Base-by-base conservation (phyloP, 2,888 invertebrate genomes). In the Lasius platythorax region DNA sequence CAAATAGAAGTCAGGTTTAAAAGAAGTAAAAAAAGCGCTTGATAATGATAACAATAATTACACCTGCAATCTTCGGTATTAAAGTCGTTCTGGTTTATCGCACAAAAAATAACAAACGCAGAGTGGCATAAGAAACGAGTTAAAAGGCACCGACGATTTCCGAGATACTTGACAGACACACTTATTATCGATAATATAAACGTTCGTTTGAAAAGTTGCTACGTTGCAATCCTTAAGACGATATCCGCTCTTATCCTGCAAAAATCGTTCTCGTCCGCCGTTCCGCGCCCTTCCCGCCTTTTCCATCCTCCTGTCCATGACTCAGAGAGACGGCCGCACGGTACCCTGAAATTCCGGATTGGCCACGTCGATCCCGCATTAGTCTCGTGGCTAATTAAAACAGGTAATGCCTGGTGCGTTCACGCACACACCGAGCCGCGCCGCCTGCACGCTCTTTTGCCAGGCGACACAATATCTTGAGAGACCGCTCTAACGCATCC, bases 351-450 rank as follows among this genome's bases (percentile, higher is more conserved):
- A 89, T 90, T 87, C 88, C 88, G 85, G 87, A 88, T 91, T 91
- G 90, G 83, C 87, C 91, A 89, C 90, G 91, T 93, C 91, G 91
- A 93, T 92, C 91, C 91, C 85, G 87, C 91, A 89, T 91, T 91
- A 88, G 88, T 91, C 91, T 87, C 84, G 88, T 85, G 88, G 88
- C 92, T 93, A 93, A 93, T 93, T 93, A 93, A 92, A 93, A 91
- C 88, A 85, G 91, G 91, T 91, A 90, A 90, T 82, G 84, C 89
- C 84, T 83, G 89, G 84, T 90, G 84, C 84, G 78, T 83, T 83
- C 70, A 78, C 86, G 85, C 84, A 84, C 88, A 75, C 88, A 75
- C 88, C 56, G 33, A 67, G 46, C 23, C 18, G 73, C 18, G 37
- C 30, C 15, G 64, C 23, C 72, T 73, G 67, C 50, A n/a, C 4